A percentile compares a stretch with the other conserved stretches of the same genome.
These are phyloP conservation scores for Cyphomyrus discorhynchus DNA, from an alignment of 2,113 vertebrate genomes.

Conservation along the genomic window DNA sequence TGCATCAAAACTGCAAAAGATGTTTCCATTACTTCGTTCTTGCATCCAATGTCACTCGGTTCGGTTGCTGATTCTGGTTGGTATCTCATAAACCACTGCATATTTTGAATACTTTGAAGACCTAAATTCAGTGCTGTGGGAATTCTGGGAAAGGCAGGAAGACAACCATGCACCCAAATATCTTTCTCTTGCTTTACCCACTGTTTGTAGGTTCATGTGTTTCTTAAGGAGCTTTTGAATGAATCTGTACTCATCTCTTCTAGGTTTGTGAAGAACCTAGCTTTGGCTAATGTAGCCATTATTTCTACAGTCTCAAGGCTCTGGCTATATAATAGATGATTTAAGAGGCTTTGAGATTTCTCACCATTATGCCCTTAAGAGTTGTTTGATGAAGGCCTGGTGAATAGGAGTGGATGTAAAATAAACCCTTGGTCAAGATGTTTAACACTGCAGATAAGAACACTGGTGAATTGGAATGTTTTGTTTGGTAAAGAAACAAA, in stretches of 20 bases:
- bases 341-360: background rate
- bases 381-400: background rate
- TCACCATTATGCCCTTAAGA: background rate
- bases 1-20: background rate
- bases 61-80: no score
- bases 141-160: background rate
- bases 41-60: no score
- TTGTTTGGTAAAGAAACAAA: background rate
- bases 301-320: background rate
- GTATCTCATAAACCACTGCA: background rate
- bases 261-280: background rate
- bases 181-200: background rate
- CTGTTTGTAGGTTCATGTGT: background rate
- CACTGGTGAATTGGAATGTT: background rate
- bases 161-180: background rate
- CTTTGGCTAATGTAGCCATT: background rate
- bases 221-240: background rate
- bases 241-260: background rate
- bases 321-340: background rate
- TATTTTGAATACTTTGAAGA: background rate
- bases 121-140: background rate
- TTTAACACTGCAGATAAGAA: background rate
- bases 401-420: background rate
- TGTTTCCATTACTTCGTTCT: no score
- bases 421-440: background rate